Evolutionary conservation across 2,888 invertebrate species (phyloP).

Genomic region (Pecten maximus): DNA sequence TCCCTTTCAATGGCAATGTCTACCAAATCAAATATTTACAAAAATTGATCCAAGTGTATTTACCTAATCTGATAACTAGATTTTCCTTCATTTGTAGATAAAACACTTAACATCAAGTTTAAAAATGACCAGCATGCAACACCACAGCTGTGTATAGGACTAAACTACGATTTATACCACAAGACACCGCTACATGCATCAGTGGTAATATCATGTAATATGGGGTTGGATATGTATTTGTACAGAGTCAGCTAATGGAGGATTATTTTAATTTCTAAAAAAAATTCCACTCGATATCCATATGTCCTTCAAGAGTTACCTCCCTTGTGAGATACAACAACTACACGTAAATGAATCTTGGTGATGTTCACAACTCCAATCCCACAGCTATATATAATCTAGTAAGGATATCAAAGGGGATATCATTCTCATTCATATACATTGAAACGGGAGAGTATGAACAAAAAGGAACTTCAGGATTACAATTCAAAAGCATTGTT

Average conservation of each 20-base stretch:
- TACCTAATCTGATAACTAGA: not conserved
- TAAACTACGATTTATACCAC: not conserved
- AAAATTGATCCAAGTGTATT: too few relatives aligned
- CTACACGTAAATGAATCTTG: too few relatives aligned
- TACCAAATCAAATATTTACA: too few relatives aligned
- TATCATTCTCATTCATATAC: not conserved
- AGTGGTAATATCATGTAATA: not conserved
- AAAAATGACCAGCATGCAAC: constrained; percentile 20
- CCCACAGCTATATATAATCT: too few relatives aligned
- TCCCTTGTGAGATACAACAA: too few relatives aligned
- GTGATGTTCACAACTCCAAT: too few relatives aligned
- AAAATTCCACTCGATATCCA: too few relatives aligned
- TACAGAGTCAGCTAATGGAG: not conserved
- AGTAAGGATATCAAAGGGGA: not conserved
- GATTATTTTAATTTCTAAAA: too few relatives aligned
- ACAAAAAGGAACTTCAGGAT: not conserved
- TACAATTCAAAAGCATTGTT: not conserved
- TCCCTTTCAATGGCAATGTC: too few relatives aligned
- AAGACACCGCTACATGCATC: constrained; percentile 4
- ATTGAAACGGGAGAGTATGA: not conserved
- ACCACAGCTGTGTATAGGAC: not conserved
- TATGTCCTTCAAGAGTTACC: too few relatives aligned
- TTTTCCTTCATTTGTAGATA: not conserved
- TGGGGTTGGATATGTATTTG: not conserved
- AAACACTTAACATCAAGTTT: not conserved